A percentile compares a stretch with the other conserved stretches of the same genome.
phyloP scores from a whole-genome alignment of 2,888 invertebrate species.

The Heliconius aoede region DNA sequence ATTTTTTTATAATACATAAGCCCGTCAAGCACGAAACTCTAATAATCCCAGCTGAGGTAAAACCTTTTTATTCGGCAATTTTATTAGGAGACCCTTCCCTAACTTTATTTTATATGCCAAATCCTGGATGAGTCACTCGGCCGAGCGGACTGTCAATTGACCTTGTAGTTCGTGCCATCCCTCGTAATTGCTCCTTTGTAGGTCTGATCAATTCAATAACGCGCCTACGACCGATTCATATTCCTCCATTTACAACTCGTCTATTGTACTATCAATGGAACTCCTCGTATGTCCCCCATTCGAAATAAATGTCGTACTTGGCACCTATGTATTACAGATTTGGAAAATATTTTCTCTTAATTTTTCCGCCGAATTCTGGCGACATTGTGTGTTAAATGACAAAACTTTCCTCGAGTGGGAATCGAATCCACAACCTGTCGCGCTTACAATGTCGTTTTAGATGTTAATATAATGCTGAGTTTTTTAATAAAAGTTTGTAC shows the following conservation, averaged over 20 bases:
- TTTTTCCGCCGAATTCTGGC: too few species aligned
- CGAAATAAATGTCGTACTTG: constrained; percentile 21
- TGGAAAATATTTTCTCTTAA: background rate
- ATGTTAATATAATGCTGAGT: background rate
- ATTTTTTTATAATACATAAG: too few species aligned
- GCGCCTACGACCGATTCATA: constrained; percentile 60
- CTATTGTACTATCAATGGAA: constrained; percentile 39
- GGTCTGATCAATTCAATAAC: constrained; percentile 71
- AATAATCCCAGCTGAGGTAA: constrained; percentile 13
- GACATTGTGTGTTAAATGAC: too few species aligned
- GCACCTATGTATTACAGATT: constrained; percentile 8
- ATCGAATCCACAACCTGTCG: too few species aligned
- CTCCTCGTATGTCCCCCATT: constrained; percentile 30
- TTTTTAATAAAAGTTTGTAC: background rate
- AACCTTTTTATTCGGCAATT: constrained; percentile 38
- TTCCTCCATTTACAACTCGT: constrained; percentile 48
- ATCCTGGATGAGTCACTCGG: constrained; percentile 54
- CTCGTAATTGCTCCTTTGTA: constrained; percentile 76
- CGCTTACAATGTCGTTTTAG: background rate
- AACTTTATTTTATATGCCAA: constrained; percentile 46
- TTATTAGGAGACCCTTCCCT: constrained; percentile 41
- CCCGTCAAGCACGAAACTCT: background rate
- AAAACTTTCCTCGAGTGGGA: too few species aligned
- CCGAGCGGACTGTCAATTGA: constrained; percentile 60
- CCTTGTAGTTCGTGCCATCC: constrained; percentile 69